A percentile compares a stretch with the other conserved stretches of the same genome.
Conservation (phyloP, 2,113 vertebrate species). For the Eulacestoma nigropectus region DNA sequence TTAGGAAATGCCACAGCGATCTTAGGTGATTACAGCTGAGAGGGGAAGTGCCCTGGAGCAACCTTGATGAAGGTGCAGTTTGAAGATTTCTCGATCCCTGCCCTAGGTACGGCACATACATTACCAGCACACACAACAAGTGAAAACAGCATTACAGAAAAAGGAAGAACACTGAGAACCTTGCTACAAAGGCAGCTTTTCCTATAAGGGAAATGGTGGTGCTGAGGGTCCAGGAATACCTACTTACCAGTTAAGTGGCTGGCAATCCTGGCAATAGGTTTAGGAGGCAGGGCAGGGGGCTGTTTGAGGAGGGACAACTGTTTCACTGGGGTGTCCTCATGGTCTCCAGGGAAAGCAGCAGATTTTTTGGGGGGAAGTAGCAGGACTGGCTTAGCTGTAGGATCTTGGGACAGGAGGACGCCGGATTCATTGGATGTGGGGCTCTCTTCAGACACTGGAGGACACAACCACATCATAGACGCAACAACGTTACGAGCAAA, state of each 20-base stretch:
- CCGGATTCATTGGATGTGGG: slow-evolving; percentile 84
- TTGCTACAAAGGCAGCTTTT: neutral
- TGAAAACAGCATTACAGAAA: neutral
- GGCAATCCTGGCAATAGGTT: slow-evolving; percentile 92
- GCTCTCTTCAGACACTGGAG: slow-evolving; percentile 88
- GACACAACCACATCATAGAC: slow-evolving; percentile 78
- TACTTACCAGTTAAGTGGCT: slow-evolving; percentile 94
- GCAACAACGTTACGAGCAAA: slow-evolving; percentile 72
- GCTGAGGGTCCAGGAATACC: neutral
- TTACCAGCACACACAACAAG: neutral
- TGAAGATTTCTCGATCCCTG: neutral
- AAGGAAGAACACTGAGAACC: neutral
- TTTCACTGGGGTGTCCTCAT: slow-evolving; percentile 89
- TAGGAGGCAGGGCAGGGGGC: slow-evolving; percentile 96
- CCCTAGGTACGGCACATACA: neutral
- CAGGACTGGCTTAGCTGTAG: slow-evolving; percentile 86
- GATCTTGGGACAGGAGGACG: slow-evolving; percentile 86
- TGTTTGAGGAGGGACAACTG: slow-evolving; percentile 93
- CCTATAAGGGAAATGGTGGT: slow-evolving; percentile 12
- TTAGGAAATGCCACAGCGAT: neutral
- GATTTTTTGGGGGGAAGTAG: slow-evolving; percentile 89
- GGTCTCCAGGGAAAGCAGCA: slow-evolving; percentile 84
- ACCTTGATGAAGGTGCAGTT: neutral
- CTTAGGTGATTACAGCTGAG: neutral
- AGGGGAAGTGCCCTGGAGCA: neutral